Evolutionary conservation across 2,888 invertebrate species (phyloP).

Genomic region (Pardosa pseudoannulata): DNA sequence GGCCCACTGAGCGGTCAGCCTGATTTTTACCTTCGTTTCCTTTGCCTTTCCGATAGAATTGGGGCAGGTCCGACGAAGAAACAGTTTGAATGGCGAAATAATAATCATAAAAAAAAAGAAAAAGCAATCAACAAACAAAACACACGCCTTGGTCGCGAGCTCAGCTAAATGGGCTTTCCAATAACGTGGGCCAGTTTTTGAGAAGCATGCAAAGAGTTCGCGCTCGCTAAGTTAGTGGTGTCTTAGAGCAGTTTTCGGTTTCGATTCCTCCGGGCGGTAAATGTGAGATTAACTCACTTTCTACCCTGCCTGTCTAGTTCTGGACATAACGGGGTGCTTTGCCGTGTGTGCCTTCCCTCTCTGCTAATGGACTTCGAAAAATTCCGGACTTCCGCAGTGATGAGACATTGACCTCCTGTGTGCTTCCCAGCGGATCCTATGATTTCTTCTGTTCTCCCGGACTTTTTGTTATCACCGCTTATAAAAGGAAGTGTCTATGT

Average conservation of each 20-base stretch:
- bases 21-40: constrained; percentile 8
- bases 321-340: neutral
- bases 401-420: constrained; percentile 8
- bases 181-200: constrained; percentile 5
- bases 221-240: neutral
- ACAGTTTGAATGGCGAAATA: constrained; percentile 15
- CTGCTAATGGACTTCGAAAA: neutral
- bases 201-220: neutral
- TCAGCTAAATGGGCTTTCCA: constrained; percentile 6
- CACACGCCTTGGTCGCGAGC: constrained; percentile 11
- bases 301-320: neutral
- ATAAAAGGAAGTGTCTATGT: too few relatives aligned
- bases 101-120: neutral
- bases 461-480: too few relatives aligned
- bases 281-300: constrained; percentile 1
- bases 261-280: constrained; percentile 2
- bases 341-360: neutral
- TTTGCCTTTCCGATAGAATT: constrained; percentile 11
- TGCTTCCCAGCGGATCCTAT: neutral
- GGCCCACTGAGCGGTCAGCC: neutral
- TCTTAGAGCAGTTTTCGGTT: neutral
- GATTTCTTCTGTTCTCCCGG: neutral
- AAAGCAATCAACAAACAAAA: constrained; percentile 13
- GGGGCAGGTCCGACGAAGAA: constrained; percentile 6
- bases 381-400: neutral